Evolutionary conservation across 2,113 vertebrate species (phyloP), one percentile per base, ranked within the genome.

Genomic region (Felis catus): DNA sequence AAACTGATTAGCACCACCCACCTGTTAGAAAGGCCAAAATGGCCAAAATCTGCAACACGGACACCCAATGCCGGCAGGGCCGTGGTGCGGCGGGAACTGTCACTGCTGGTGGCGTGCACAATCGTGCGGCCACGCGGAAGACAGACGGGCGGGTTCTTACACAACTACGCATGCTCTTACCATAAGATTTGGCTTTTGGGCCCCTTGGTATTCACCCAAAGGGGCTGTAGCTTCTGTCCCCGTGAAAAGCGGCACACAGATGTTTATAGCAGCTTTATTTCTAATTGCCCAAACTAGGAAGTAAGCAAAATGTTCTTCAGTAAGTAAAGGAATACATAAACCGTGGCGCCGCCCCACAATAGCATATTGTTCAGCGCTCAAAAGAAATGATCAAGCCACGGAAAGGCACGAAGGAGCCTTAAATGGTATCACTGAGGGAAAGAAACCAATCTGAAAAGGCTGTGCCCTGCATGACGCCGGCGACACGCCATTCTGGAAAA

Each of bases 401-500:
- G 41, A 45, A 68, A n/a, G 61, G 19, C 73, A 27, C 0, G 13
- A 45, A 27, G 82, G 19, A 63, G 0, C 1, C 61, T 25, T 27
- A 19, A 12, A 10, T 6, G 21, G 0, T 2, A 1, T 33, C 4
- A 16, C 82, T 2, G 4, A 14, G 58, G 1, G 81, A 16, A 23
- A 39, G 81, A 25, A 1, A 45, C 8, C 71, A 0, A 3, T 29
- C 39, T 15, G 39, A 12, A 73, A 48, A 63, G 21, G 15, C 23
- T 25, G 1, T 9, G 0, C 4, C 9, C 36, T 48, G 25, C 36
- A 8, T 0, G 13, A 61, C 5, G 1, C 25, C 45, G 7, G 15
- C 33, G 2, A 0, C 4, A 1, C 0, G 8, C 25, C 33, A 11
- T 12, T 25, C 19, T 3, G 45, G 9, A 78, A 39, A 65, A 12